Evolutionary conservation across 53 echinoderm and acorn worm species (phyloP).

Genomic region (Pentamera pediparva): DNA sequence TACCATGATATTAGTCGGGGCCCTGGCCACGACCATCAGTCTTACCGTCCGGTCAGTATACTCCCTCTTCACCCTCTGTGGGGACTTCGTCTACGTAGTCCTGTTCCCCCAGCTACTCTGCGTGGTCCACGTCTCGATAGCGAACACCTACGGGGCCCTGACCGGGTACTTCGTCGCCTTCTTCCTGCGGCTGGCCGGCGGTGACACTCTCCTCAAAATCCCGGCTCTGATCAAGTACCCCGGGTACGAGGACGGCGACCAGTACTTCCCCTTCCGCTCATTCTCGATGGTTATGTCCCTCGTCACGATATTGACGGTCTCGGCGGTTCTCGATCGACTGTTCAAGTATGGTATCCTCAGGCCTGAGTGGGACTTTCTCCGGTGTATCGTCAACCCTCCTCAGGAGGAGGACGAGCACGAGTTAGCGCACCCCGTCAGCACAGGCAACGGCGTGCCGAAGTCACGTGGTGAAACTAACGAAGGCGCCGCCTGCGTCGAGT

Average conservation of each 20-base stretch:
- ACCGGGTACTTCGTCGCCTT: conserved; percentile 12
- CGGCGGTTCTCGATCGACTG: neutral
- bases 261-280: conserved; percentile 36
- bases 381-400: neutral
- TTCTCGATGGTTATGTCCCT: neutral
- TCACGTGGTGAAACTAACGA: neutral
- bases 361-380: conserved; percentile 21
- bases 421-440: neutral
- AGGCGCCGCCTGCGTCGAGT: too few species aligned
- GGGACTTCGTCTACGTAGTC: conserved; percentile 77
- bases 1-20: conserved; percentile 53
- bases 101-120: conserved; percentile 80
- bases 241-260: conserved; percentile 17
- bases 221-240: conserved; percentile 23
- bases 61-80: conserved; percentile 69
- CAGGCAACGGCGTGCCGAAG: neutral
- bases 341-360: conserved; percentile 15
- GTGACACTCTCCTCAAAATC: conserved; percentile 22
- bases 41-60: conserved; percentile 70
- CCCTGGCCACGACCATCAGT: conserved; percentile 46
- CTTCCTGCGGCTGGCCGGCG: conserved; percentile 16
- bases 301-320: neutral
- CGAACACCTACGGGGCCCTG: conserved; percentile 39
- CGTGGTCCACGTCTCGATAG: conserved; percentile 56
- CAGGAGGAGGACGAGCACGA: conserved; percentile 14